Evolutionary conservation across 2,888 invertebrate species (phyloP), one percentile per base, ranked within the genome.

Genomic region (Notodonta dromedarius): DNA sequence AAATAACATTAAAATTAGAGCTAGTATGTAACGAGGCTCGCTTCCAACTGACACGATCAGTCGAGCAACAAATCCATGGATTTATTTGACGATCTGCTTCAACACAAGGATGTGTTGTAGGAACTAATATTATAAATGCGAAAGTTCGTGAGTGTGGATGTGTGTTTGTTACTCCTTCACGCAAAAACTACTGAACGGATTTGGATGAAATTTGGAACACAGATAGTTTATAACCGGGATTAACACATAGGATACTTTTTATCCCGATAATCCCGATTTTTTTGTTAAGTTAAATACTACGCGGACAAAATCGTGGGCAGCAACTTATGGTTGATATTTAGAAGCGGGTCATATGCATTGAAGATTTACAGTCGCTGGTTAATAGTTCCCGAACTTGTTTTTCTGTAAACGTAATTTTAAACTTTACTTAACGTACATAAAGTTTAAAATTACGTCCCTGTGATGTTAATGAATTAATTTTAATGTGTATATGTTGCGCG

Each of bases 401-500:
- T 63, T 56, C 56, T 46, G 59, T 50, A 44, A 46, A 58, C 59
- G 62, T 64, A 67, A 60, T 69, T 69, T 67, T 71, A 66, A 71
- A 50, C 50, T 16, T 16, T 48, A 13, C 16, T 50, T 50, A 50
- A 50, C 9, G 7, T 50, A 5, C 42, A 16, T 56, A 71, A 71
- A 65, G 71, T 75, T 77, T 75, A 73, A 70, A 67, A 71, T 66
- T 71, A 64, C 67, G 67, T 68, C 62, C 63, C 32, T 77, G 77
- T 76, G 76, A 70, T 77, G 72, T 82, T 80, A 76, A 77, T 82
- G 74, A 78, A 82, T 79, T 83, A 80, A 80, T 76, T 81, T 74
- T 81, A 78, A 74, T 80, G 83, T 82, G 76, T 81, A 80, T 76
- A 80, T 79, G 79, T 80, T 80, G 79, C 80, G 77, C 78, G 76